Evolutionary conservation across 2,888 invertebrate genomes (phyloP).

Genomic region (Tridacna crocea): DNA sequence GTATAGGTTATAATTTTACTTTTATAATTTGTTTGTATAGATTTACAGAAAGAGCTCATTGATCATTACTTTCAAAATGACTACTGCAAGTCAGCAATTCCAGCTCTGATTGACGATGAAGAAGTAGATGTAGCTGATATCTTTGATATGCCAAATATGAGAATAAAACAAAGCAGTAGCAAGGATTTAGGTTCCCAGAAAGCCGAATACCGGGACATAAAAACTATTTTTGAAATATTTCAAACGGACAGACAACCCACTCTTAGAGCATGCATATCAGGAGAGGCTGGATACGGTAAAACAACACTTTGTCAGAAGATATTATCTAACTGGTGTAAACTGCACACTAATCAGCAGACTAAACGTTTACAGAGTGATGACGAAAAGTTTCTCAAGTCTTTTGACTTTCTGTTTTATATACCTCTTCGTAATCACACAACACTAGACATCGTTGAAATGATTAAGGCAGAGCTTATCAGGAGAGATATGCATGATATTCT

Average conservation of each 20-base stretch:
- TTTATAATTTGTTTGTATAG: background rate
- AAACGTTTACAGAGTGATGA: background rate
- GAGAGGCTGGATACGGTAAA: slow-evolving; percentile 15
- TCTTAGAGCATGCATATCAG: background rate
- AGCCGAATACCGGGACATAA: no score
- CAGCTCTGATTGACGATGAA: background rate
- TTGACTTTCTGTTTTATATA: slow-evolving; percentile 25
- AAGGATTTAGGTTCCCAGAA: background rate
- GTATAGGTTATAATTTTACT: no score
- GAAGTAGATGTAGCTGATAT: background rate
- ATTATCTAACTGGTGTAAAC: slow-evolving; percentile 14
- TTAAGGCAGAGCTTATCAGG: background rate
- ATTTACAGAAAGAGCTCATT: background rate
- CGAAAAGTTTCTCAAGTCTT: background rate
- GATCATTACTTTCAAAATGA: slow-evolving; percentile 1
- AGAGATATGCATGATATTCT: background rate
- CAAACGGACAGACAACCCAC: background rate
- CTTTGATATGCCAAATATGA: background rate
- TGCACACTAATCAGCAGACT: background rate
- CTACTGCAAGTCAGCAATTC: background rate
- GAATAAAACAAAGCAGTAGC: no score
- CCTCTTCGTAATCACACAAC: slow-evolving; percentile 1
- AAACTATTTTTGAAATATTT: background rate
- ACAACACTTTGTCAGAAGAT: slow-evolving; percentile 22
- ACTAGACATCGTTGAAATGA: slow-evolving; percentile 1